These are phyloP conservation scores for Platycheirus albimanus DNA, from an alignment of 2,888 invertebrate species.

Conservation along the genomic window DNA sequence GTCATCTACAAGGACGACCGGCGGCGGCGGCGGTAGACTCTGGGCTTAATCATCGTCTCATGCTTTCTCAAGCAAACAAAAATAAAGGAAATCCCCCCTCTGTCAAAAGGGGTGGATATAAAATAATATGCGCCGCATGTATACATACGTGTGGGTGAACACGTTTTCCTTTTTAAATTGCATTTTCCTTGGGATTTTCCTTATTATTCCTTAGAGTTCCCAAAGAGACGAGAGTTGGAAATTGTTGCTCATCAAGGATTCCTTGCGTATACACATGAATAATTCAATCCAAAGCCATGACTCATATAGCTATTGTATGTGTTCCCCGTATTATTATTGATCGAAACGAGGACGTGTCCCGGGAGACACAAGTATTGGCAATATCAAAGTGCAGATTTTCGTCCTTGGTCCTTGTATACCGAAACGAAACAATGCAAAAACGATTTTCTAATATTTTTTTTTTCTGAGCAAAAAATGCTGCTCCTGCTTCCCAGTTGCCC, in stretches of 20 bases:
- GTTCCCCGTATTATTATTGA: conserved; percentile 27
- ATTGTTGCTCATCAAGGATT: conserved; percentile 59
- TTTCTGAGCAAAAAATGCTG: background rate
- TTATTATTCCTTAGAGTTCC: too few relatives aligned
- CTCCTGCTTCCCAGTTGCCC: conserved; percentile 26
- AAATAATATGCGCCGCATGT: conserved; percentile 8
- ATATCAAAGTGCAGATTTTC: background rate
- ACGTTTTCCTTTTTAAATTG: conserved; percentile 28
- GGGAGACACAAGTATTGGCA: conserved; percentile 1
- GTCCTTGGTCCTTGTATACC: too few relatives aligned
- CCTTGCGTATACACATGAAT: conserved; percentile 18
- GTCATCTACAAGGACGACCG: conserved; percentile 61
- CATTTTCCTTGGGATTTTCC: conserved; percentile 35
- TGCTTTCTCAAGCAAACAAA: conserved; percentile 20
- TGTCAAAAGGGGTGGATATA: conserved; percentile 9
- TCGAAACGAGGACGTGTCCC: conserved; percentile 3
- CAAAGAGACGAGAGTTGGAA: too few relatives aligned
- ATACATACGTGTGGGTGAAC: conserved; percentile 40
- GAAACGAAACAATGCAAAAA: conserved; percentile 7
- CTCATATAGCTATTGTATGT: conserved; percentile 38
- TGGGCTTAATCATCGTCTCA: conserved; percentile 59
- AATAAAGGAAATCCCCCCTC: conserved; percentile 3
- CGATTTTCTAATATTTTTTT: conserved; percentile 36
- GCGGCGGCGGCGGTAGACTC: too few relatives aligned
- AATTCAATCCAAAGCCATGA: conserved; percentile 40